These are phyloP conservation scores for Alectura lathami DNA, from an alignment of 2,113 vertebrate genomes.

Conservation along the genomic window DNA sequence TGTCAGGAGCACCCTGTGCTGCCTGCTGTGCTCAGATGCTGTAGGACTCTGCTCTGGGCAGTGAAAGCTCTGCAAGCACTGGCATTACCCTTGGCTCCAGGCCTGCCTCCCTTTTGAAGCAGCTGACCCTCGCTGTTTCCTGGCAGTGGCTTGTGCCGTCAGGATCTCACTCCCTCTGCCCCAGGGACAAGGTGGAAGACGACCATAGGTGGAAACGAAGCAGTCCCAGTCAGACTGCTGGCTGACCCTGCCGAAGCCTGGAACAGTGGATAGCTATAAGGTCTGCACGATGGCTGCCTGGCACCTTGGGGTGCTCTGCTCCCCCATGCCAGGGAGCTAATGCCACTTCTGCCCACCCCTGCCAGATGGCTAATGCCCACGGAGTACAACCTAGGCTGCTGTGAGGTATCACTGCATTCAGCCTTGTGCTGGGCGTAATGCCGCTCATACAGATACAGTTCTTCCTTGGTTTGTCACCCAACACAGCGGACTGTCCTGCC, in stretches of 20 bases:
- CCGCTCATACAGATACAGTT: fast-evolving
- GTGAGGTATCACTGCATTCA: background rate
- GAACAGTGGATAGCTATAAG: background rate
- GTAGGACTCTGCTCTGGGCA: background rate
- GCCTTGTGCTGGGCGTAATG: background rate
- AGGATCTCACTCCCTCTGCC: background rate
- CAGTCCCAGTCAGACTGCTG: background rate
- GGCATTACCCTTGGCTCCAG: fast-evolving
- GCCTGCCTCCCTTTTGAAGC: too few species aligned
- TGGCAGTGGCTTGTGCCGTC: too few species aligned
- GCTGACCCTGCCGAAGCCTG: background rate
- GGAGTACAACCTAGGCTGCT: too few species aligned
- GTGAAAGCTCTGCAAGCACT: background rate
- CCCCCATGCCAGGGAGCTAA: background rate
- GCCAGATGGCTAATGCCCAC: fast-evolving
- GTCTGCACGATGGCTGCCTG: background rate
- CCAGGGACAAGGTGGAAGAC: background rate
- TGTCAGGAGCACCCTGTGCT: background rate
- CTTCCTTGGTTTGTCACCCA: fast-evolving
- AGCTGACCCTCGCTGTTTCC: background rate
- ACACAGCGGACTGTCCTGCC: background rate
- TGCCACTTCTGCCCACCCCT: background rate
- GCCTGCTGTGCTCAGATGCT: fast-evolving
- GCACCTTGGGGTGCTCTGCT: background rate
- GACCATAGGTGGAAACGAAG: fast-evolving